Evolutionary conservation across 2,797 vertebrate genomes (phyloP).

Genomic region (Telmatherina bonti): DNA sequence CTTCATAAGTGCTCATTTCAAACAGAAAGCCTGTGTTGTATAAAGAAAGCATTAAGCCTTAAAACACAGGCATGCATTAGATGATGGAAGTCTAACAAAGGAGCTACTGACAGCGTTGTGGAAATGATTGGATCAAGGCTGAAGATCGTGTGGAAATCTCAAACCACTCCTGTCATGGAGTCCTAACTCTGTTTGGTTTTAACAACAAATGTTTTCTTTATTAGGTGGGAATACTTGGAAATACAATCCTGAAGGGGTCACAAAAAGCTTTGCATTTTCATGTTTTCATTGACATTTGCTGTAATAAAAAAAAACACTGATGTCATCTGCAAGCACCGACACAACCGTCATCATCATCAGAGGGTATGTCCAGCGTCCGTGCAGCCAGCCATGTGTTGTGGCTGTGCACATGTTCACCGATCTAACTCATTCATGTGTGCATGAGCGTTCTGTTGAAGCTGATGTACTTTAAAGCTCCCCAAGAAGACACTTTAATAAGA

Average conservation of each 20-base stretch:
- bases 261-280: background rate
- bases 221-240: background rate
- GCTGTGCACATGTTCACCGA: background rate
- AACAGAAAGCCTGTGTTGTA: background rate
- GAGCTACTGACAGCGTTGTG: background rate
- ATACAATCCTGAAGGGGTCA: background rate
- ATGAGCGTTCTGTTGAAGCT: background rate
- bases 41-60: background rate
- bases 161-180: background rate
- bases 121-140: background rate
- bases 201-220: background rate
- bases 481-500: background rate
- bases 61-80: background rate
- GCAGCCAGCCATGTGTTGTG: background rate
- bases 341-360: background rate
- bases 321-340: too few relatives aligned
- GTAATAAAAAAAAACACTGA: too few relatives aligned
- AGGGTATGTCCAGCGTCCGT: background rate
- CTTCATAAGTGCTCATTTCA: conserved; percentile 2
- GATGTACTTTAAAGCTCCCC: background rate
- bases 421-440: background rate
- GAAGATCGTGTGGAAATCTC: background rate
- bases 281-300: background rate
- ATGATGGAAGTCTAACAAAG: background rate
- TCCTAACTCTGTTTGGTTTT: background rate